A percentile compares a stretch with the other conserved stretches of the same genome.
phyloP scores from a whole-genome alignment of 2,888 invertebrate species.

The Thecophora atra region DNA sequence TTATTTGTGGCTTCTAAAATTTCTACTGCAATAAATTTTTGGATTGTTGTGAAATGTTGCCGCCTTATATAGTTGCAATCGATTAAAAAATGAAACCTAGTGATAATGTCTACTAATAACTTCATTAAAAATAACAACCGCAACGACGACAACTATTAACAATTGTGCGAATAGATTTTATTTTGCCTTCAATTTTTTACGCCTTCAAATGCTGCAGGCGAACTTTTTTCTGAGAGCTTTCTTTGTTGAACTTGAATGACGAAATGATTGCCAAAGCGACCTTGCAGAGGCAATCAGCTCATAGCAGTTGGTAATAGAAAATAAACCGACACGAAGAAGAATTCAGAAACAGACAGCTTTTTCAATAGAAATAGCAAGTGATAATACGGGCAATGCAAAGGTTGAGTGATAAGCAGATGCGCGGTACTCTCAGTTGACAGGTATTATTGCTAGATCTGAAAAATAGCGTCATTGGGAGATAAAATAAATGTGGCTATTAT shows the following conservation, averaged over 20 bases:
- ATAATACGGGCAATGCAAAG: no score
- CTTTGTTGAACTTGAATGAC: neutral
- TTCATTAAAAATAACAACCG: neutral
- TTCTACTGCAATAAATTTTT: neutral
- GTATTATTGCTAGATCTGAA: no score
- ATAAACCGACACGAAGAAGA: neutral
- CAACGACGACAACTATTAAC: neutral
- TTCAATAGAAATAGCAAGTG: no score
- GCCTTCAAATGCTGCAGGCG: neutral
- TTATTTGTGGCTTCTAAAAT: neutral
- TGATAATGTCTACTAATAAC: neutral
- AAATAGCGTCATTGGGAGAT: no score
- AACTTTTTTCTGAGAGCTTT: neutral
- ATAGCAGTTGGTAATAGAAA: neutral
- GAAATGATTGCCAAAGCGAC: neutral
- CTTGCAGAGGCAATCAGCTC: neutral
- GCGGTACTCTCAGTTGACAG: no score
- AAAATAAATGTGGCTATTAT: no score
- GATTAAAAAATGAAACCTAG: no score
- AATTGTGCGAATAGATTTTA: slow-evolving; percentile 4
- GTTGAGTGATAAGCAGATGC: no score
- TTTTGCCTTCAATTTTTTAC: neutral
- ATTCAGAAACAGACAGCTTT: no score
- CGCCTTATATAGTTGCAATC: neutral
- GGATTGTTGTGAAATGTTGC: neutral